Base-by-base conservation (phyloP, 53 echinoderm and acorn worm species). In the Apostichopus leukothele region DNA sequence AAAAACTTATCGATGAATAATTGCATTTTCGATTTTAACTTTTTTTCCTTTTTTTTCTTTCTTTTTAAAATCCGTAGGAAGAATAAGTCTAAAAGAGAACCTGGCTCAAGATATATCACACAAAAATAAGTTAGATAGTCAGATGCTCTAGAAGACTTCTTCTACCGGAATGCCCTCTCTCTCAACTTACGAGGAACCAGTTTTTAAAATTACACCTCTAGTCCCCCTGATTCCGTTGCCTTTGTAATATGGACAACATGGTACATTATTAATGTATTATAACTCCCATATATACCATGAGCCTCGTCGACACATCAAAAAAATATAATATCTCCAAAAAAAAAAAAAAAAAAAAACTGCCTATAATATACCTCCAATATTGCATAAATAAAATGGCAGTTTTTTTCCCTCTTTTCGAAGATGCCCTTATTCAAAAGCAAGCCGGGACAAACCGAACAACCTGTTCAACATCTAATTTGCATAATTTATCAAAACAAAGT, bases 301-400 rank as follows among this genome's bases (percentile, higher is more conserved):
- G 18, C 66, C 23, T 57, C 67, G 20, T 85, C 85, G 26, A 85
- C 66, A 63, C 61, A 66, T 66, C 85, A 85, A 85, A 85, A 80
- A 80, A 84, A 84, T 84, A 85, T 85, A 85, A 63, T 68, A 60
- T 84, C 60, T 67, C 50, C 39, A 39, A 39, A 39, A 39, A 39
- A 39, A 39, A 39, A 39, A 39, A 3, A 39, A 39, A 39, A 39
- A 39, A 39, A 39, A 60, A 85, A 85, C 85, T 85, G 85, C 66
- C 85, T 63, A 57, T 85, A 63, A 85, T 85, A 85, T 85, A 85
- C 50, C 50, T 60, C 85, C 50, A 54, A 85, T 85, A 85, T 85
- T 85, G 85, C 85, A 85, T 85, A 85, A 85, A 85, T 85, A 85
- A 85, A 60, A 60, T 85, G 85, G 66, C 85, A 85, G 85, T 85